Evolutionary conservation across 2,888 invertebrate genomes (phyloP), one percentile per base, ranked within the genome.

Genomic region (Erpobdella octoculata): DNA sequence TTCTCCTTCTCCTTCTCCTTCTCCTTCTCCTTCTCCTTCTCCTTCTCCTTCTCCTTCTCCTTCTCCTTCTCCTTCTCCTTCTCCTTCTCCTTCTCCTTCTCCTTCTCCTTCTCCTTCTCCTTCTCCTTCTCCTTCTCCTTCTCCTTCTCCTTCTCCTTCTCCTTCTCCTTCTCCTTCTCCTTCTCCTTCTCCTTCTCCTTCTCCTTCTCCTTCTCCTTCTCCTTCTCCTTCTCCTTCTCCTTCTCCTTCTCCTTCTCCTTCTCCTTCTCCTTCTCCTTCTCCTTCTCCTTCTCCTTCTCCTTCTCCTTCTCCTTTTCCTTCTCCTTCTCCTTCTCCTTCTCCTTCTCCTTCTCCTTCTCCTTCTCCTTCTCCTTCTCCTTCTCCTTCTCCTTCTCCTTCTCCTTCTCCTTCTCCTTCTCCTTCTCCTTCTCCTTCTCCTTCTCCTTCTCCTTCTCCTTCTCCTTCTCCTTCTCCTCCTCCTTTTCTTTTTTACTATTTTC

Each of bases 21-120:
- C 28, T 33, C 65, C 28, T 35, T 33, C 65, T 65, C 35, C 28
- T 36, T 65, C 35, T 65, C 65, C 28, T 35, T 33, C 35, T 65
- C 35, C 35, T 36, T 33, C 35, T 65, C 35, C 28, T 35, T 33
- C 65, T 33, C 35, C 12, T 36, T 33, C 12, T 33, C 65, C 35
- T 28, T 33, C 35, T 33, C 65, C 35, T 21, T 65, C 35, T 33
- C 35, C 36, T 36, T 33, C 65, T 21, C 35, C 28, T 36, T 33
- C 15, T 65, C 65, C 28, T 35, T 33, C 65, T 33, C 35, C 36
- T 36, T 15, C 1, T 65, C 65, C 28, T 28, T 1, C 65, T 33
- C 35, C 36, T 36, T 33, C 65, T 33, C 65, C 35, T 36, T 33
- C 65, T 33, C 35, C 1, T 36, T 1, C 65, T 33, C 65, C 1